Evolutionary conservation across 1,140 invertebrate species (phyloP).

Genomic region (Drosophila chauvacae): DNA sequence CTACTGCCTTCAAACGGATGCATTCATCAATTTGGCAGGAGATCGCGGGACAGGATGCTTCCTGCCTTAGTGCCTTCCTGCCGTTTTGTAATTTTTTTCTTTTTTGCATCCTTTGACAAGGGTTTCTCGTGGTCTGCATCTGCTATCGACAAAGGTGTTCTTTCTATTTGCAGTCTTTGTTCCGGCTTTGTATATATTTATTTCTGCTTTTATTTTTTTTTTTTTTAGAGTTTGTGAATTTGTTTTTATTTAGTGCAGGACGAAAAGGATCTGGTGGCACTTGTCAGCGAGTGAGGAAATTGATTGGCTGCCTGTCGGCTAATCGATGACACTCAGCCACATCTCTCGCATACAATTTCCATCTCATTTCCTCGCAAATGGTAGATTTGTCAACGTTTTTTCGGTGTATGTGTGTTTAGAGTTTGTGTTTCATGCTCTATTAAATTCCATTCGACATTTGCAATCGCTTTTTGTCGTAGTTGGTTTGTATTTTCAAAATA

Average conservation of each 20-base stretch:
- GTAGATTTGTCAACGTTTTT: constrained; percentile 48
- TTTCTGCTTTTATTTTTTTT: not conserved
- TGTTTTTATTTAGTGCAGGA: not conserved
- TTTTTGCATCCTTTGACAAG: constrained; percentile 57
- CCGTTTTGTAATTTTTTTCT: not conserved
- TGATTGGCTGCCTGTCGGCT: constrained; percentile 79
- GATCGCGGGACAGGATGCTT: constrained; percentile 61
- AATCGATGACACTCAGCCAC: constrained; percentile 70
- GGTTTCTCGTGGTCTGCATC: constrained; percentile 55
- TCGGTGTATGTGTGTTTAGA: constrained; percentile 3
- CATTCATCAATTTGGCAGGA: constrained; percentile 81
- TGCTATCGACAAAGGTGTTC: constrained; percentile 50
- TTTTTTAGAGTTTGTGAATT: not conserved
- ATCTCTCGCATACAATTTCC: constrained; percentile 41
- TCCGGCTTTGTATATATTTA: constrained; percentile 16
- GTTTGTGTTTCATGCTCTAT: constrained; percentile 71
- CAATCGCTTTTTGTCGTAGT: constrained; percentile 11
- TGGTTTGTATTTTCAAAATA: constrained; percentile 5
- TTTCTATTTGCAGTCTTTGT: constrained; percentile 26
- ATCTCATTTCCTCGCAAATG: constrained; percentile 17
- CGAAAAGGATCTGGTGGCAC: constrained; percentile 54
- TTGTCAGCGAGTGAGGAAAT: constrained; percentile 63
- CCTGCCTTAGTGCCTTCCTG: constrained; percentile 18
- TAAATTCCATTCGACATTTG: constrained; percentile 56
- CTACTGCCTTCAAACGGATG: constrained; percentile 74